Evolutionary conservation across 1,140 invertebrate genomes (phyloP).

Genomic region (Thaumetopoea pityocampa): DNA sequence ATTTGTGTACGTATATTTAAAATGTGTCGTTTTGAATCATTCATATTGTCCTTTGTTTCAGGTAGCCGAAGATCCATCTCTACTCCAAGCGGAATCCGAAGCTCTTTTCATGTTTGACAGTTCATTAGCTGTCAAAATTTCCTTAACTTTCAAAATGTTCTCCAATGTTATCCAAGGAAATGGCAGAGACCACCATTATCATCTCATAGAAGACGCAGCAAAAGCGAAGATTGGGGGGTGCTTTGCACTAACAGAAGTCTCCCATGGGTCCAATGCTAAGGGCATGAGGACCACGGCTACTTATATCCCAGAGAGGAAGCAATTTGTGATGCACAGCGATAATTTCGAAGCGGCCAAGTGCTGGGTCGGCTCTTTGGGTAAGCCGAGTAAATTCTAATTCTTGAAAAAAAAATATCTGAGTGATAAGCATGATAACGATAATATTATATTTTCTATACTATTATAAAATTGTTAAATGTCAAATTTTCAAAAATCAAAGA

Average conservation of each 20-base stretch:
- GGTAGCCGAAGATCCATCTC: slow-evolving; percentile 61
- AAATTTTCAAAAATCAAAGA: no score
- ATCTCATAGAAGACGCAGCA: slow-evolving; percentile 78
- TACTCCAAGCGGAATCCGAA: slow-evolving; percentile 67
- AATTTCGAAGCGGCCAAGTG: slow-evolving; percentile 92
- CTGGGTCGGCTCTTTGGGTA: slow-evolving; percentile 84
- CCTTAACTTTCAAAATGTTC: slow-evolving; percentile 78
- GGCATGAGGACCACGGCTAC: slow-evolving; percentile 89
- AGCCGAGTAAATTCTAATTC: no score
- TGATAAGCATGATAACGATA: no score
- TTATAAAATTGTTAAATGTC: no score
- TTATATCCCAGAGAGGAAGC: slow-evolving; percentile 83
- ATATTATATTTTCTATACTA: no score
- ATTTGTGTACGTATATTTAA: no score
- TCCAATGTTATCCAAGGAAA: slow-evolving; percentile 74
- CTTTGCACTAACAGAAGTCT: slow-evolving; percentile 91
- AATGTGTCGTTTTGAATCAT: no score
- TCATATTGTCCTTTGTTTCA: slow-evolving; percentile 35
- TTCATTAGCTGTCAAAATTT: slow-evolving; percentile 80
- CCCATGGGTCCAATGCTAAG: slow-evolving; percentile 91
- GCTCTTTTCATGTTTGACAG: slow-evolving; percentile 84
- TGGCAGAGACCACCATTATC: slow-evolving; percentile 77
- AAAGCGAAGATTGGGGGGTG: slow-evolving; percentile 81
- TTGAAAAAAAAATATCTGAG: no score
- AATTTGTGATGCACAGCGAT: slow-evolving; percentile 89